Base-by-base conservation (phyloP, 2,797 vertebrate genomes). In the Hybognathus amarus region DNA sequence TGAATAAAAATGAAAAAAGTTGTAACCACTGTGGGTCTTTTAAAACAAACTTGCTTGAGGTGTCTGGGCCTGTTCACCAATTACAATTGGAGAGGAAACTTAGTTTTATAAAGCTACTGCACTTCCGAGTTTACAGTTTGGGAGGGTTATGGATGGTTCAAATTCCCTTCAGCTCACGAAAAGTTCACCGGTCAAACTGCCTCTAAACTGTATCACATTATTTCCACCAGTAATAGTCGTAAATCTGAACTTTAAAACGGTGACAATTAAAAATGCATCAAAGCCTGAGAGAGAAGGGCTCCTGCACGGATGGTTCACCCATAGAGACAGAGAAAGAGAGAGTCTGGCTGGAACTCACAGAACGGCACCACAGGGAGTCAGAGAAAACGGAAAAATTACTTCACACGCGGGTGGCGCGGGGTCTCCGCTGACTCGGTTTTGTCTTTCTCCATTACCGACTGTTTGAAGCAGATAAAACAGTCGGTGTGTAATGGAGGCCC, bases 71-170 rank as follows among this genome's bases (percentile, higher is more conserved):
- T 22, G 2, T 85, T 40, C 47, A 45, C 63, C 94, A 92, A 92
- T 90, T 91, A 93, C 93, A 93, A 93, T 93, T 91, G 92, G 94
- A 95, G 93, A 93, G 86, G 90, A 89, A 89, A 90, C 94, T 93
- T 92, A 91, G 12, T 95, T 94, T 92, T 92, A 93, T 93, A 87
- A 92, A 92, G 91, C 92, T 85, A 77, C 89, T 92, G 91, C 90
- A 89, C 90, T 94, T 94, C 94, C 93, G 93, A 94, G 93, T 94
- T 94, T 94, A 95, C 93, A 89, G 91, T 86, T 88, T 88, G 93
- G 92, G 93, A 90, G 91, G 63, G 24, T 86, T 93, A 94, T 92
- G 93, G 92, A 94, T 95, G 91, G 93, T 89, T 90, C 92, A 91
- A 95, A 94, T 93, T 92, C 91, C 90, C 89, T 89, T 91, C 90